phyloP scores from a whole-genome alignment of 1,140 invertebrate species.

The Brachionus plicatilis region DNA sequence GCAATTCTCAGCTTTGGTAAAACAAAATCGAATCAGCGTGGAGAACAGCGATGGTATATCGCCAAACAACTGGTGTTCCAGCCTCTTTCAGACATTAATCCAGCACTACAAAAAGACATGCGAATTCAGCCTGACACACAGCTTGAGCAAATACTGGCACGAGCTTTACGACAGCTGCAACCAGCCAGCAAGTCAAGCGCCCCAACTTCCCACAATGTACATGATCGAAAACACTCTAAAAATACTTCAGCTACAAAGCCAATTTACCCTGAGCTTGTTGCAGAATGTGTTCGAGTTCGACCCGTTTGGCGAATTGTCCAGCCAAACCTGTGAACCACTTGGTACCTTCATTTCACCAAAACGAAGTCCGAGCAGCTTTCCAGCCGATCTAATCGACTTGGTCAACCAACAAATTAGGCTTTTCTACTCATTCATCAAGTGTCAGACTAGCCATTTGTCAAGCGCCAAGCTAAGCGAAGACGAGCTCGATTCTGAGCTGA shows the following conservation, averaged over 20 bases:
- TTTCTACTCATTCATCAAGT: neutral
- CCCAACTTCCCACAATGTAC: neutral
- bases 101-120: neutral
- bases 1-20: neutral
- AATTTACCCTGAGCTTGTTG: neutral
- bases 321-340: neutral
- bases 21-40: neutral
- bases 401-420: neutral
- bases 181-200: neutral
- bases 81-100: neutral
- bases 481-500: neutral
- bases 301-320: neutral
- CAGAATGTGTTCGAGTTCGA: conserved; percentile 25
- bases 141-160: neutral
- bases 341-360: neutral
- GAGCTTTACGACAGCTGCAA: neutral
- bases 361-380: neutral
- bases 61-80: neutral
- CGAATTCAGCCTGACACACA: neutral
- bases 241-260: neutral
- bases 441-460: neutral
- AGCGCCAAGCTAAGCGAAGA: neutral
- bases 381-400: neutral
- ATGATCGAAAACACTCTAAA: neutral
- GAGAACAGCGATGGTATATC: neutral